These are phyloP conservation scores for Callipepla squamata DNA, from an alignment of 2,113 vertebrate genomes.

Conservation along the genomic window DNA sequence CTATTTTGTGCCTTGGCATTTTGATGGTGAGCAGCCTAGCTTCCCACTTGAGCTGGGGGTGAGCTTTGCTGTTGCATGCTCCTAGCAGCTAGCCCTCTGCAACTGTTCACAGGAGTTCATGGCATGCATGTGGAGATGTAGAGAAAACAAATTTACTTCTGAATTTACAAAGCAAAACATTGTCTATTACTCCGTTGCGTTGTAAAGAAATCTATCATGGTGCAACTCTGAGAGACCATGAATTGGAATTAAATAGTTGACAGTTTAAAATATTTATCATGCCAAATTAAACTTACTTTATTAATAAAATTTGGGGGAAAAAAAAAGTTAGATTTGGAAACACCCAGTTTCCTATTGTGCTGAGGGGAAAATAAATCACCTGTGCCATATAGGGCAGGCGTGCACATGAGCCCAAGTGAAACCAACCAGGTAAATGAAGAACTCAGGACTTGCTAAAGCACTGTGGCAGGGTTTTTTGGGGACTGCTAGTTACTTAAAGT, in stretches of 20 bases:
- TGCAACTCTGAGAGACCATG: accelerated
- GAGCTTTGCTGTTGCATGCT: not conserved
- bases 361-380: not conserved
- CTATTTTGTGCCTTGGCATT: slow-evolving; percentile 34
- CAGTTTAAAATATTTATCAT: not conserved
- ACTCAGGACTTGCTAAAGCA: too few species aligned
- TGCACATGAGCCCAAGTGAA: not conserved
- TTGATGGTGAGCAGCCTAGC: not conserved
- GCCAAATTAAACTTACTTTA: not conserved
- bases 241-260: not conserved
- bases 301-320: not conserved
- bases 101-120: not conserved
- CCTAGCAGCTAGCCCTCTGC: not conserved
- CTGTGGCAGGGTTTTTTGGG: not conserved
- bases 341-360: not conserved
- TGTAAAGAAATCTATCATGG: not conserved
- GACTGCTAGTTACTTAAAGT: not conserved
- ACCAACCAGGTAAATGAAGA: too few species aligned
- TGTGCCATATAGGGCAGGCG: not conserved
- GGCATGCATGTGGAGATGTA: too few species aligned
- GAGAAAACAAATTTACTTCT: not conserved
- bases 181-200: accelerated
- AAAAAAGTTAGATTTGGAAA: not conserved
- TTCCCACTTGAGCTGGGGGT: slow-evolving; percentile 4
- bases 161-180: not conserved